These are phyloP conservation scores for Clamator glandarius DNA, from an alignment of 2,797 vertebrate genomes.

Conservation along the genomic window DNA sequence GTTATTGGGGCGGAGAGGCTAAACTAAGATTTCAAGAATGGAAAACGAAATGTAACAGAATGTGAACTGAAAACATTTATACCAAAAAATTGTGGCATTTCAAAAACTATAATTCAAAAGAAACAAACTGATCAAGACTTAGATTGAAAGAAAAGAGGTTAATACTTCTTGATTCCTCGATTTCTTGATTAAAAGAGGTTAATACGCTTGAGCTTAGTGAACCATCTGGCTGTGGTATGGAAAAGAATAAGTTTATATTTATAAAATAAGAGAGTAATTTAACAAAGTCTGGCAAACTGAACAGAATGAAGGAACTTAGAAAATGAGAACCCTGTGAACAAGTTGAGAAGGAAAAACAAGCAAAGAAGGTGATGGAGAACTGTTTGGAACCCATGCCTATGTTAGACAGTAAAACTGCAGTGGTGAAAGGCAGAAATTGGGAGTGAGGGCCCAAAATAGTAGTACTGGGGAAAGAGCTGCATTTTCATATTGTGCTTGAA, in stretches of 20 bases:
- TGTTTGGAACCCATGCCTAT: rapidly evolving
- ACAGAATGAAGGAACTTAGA: not conserved
- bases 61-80: not conserved
- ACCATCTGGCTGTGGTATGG: not conserved
- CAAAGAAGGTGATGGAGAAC: not conserved
- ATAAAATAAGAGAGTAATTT: not conserved
- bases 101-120: not conserved
- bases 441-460: not conserved
- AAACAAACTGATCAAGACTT: not conserved
- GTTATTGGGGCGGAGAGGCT: not conserved
- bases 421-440: not conserved
- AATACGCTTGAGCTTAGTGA: not conserved
- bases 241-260: not conserved
- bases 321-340: not conserved
- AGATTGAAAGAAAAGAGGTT: not conserved
- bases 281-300: not conserved
- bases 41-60: not conserved
- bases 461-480: not conserved
- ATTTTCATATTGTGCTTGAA: not conserved
- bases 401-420: not conserved
- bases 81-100: not conserved
- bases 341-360: not conserved
- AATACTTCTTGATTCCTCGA: not conserved
- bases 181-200: too few relatives aligned
- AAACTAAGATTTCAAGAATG: not conserved